Evolutionary conservation across 2,113 vertebrate genomes (phyloP).

Genomic region (Urocitellus parryii): DNA sequence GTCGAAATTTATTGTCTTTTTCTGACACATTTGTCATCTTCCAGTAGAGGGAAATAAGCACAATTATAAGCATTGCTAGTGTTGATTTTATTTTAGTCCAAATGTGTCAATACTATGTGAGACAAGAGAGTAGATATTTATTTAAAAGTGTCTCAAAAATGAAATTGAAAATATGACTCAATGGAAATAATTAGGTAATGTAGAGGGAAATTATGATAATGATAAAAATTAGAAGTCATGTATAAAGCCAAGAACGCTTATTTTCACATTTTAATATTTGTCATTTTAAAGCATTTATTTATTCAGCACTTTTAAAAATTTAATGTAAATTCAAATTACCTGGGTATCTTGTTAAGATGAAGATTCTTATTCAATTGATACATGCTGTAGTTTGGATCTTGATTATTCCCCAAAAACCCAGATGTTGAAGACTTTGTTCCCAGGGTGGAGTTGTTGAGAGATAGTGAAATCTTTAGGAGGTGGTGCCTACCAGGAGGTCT

Average conservation of each 20-base stretch:
- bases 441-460: fast-evolving
- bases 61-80: neutral
- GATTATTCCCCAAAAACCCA: neutral
- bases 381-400: neutral
- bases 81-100: neutral
- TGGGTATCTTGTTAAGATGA: neutral
- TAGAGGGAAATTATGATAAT: neutral
- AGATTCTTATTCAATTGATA: neutral
- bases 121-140: conserved; percentile 8
- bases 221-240: neutral
- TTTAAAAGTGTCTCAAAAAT: neutral
- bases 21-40: neutral
- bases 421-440: neutral
- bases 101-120: neutral
- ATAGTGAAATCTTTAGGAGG: neutral
- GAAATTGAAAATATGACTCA: conserved; percentile 5
- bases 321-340: neutral
- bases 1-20: neutral
- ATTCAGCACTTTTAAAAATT: neutral
- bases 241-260: neutral
- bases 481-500: fast-evolving
- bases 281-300: conserved; percentile 12
- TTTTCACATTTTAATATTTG: neutral
- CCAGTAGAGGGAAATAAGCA: conserved; percentile 3
- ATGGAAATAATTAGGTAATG: neutral